Evolutionary conservation across 2,888 invertebrate species (phyloP), one percentile per base, ranked within the genome.

Genomic region (Liopterus haemorrhoidalis): DNA sequence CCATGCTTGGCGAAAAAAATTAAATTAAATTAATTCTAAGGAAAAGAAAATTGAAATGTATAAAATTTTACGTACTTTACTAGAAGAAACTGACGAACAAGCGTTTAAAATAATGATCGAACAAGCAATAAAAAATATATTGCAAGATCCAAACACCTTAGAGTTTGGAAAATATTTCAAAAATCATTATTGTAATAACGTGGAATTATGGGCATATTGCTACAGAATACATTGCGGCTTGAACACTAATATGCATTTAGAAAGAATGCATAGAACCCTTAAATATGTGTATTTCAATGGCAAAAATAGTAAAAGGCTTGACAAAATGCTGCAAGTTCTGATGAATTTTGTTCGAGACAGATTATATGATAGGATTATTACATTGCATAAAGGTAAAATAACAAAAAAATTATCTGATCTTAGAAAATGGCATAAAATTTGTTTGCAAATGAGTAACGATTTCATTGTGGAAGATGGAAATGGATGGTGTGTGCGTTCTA

Each of bases 191-290:
- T 25, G 37, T 12, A 32, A 11, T 14, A 39, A 45, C 16, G 19
- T 30, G 11, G 21, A 25, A 27, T 37, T 12, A 12, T 54, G 50
- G 50, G 54, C 54, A 14, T 50, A 45, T 27, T 57, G 52, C 28
- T 52, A 41, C 28, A 24, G 55, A 24, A 18, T 45, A 20, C 27
- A 52, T 27, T 22, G 32, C n/a, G 54, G 51, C 5, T 38, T 55
- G 6, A 54, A 56, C 41, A 51, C 51, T 6, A 55, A 57, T 40
- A 55, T 53, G 51, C 38, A 51, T 25, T 20, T 57, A 6, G 57
- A 57, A 41, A 38, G 33, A 6, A 44, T 57, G 49, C 54, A 54
- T 31, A 41, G 42, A 19, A 27, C 31, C 5, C 12, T 57, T 8
- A 53, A 57, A 37, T 45, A 57, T 32, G 40, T 46, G 11, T 54